Evolutionary conservation across 2,113 vertebrate genomes (phyloP), one percentile per base, ranked within the genome.

Genomic region (Notothenia rossii): DNA sequence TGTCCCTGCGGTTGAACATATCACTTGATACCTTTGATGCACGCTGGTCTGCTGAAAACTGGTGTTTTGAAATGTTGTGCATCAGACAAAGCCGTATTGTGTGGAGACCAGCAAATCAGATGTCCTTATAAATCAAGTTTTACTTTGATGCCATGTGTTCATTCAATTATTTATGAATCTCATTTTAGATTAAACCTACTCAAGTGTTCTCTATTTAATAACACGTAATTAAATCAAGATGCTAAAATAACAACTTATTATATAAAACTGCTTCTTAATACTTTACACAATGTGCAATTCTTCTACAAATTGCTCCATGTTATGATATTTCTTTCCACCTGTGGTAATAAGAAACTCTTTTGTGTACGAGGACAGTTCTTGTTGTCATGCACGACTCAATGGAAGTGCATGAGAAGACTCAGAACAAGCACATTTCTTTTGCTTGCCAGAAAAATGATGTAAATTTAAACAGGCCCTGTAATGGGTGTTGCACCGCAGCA

Each of bases 381-480:
- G n/a, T 68, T 84, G 74, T 72, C 49, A 67, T 20, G 20, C 68
- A 53, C 18, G 56, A 50, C 55, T 54, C 50, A 10, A 84, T 18
- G 60, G 60, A 69, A 10, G 29, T 2, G 17, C 74, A 50, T 75
- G 82, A 83, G 75, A 88, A 83, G 68, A 40, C 45, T n/a, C 48
- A 40, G 58, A 43, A 61, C 69, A 63, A 70, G 56, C 76, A 48
- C 61, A 40, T 40, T 63, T 69, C 63, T 72, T 20, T 9, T 45
- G 66, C 51, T 51, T 64, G 72, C 45, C 69, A 67, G 46, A 71
- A 79, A 63, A 74, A 82, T 51, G 50, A 85, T 75, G 61, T 76
- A 60, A 86, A 88, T 77, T 83, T 72, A 87, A 89, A 89, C 86
- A 82, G 72, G 45, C 43, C 49, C 3, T 77, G 17, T 12, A 29